Evolutionary conservation across 1,140 invertebrate species (phyloP), one percentile per base, ranked within the genome.

Genomic region (Cotesia typhae): DNA sequence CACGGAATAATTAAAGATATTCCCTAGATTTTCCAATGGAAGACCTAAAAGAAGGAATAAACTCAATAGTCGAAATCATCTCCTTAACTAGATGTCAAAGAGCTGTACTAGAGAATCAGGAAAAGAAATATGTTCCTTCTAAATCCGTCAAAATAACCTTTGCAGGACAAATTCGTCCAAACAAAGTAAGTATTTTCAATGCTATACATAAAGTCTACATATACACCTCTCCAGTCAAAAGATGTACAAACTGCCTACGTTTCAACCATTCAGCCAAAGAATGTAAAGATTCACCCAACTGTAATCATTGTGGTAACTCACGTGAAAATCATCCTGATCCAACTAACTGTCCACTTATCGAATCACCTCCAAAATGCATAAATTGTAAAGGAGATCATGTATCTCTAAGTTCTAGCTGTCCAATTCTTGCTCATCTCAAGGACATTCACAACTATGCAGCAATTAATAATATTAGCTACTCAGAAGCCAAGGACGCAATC

Each of bases 181-280:
- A n/a, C n/a, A n/a, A n/a, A n/a, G n/a, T n/a, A n/a, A n/a, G n/a
- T n/a, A n/a, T n/a, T n/a, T n/a, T n/a, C n/a, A n/a, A n/a, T n/a
- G n/a, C n/a, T n/a, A n/a, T n/a, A n/a, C n/a, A n/a, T n/a, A n/a
- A n/a, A n/a, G n/a, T n/a, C n/a, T n/a, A n/a, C n/a, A n/a, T n/a
- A n/a, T n/a, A n/a, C n/a, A n/a, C n/a, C n/a, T n/a, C n/a, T n/a
- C n/a, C n/a, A n/a, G n/a, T n/a, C n/a, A n/a, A n/a, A n/a, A n/a
- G n/a, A n/a, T n/a, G n/a, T n/a, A n/a, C n/a, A n/a, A n/a, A n/a
- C n/a, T n/a, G n/a, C n/a, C n/a, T n/a, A n/a, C n/a, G n/a, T n/a
- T n/a, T n/a, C n/a, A 20, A 20, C n/a, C 53, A 57, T n/a, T 17
- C 53, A n/a, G 17, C n/a, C n/a, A 57, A 57, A n/a, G 53, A 57